Base-by-base conservation (phyloP, 2,797 vertebrate species). In the Periophthalmus magnuspinnatus region DNA sequence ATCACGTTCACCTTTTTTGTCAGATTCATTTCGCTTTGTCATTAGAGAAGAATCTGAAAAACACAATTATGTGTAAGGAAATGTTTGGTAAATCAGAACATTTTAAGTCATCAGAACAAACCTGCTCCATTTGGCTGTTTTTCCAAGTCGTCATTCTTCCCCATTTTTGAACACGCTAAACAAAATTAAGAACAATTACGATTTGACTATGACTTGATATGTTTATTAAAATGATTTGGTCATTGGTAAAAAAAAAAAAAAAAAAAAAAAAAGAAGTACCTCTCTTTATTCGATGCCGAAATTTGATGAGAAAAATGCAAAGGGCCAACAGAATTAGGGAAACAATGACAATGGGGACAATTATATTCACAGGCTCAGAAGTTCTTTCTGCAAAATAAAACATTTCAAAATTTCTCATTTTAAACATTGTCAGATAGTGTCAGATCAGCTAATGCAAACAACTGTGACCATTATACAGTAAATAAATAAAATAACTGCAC, bases 311-410 rank as follows among this genome's bases (percentile, higher is more conserved):
- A n/a, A n/a, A 5, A 6, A 16, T 0, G 1, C 13, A 1, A 0
- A 70, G 0, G 0, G 64, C 0, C 2, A 0, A 0, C 1, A 68
- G 0, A 6, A 70, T 0, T 2, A 71, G 0, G 0, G 19, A 1
- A 28, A 28, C 0, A 16, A 56, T 1, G 9, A 58, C 0, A 11
- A 6, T 0, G 28, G 24, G 1, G 0, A 75, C 0, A 11, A 2
- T 0, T 9, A 5, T 5, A 66, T 34, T 52, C 17, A 57, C 0
- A 16, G 3, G 5, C 50, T n/a, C 0, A 21, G 33, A 58, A 21
- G 0, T 11, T 54, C 36, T 0, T 0, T 2, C 84, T 88, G 74
- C 58, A 72, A 0, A 83, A 9, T 2, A 76, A 78, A 75, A n/a
- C 34, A 6, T 13, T 2, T 19, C 45, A 48, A 13, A 13, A 48